phyloP scores from a whole-genome alignment of 2,113 vertebrate genomes.

The Mormyrus lacerda region DNA sequence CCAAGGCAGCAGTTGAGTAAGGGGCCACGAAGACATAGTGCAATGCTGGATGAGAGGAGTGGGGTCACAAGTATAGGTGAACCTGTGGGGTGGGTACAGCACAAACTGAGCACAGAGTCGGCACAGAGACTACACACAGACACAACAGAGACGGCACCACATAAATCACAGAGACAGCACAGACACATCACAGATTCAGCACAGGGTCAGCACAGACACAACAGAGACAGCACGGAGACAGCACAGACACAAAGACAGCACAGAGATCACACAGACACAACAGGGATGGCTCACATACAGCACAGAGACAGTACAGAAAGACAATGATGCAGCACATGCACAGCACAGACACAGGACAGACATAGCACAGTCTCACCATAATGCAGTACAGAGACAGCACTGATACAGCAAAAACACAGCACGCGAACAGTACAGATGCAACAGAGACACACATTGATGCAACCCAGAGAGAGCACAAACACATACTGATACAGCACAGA shows the following conservation, averaged over 20 bases:
- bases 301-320: no score
- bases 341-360: not conserved
- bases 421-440: slow-evolving; percentile 27
- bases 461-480: not conserved
- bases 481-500: not conserved
- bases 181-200: slow-evolving; percentile 35
- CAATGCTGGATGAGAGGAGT: not conserved
- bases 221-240: not conserved
- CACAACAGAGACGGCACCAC: slow-evolving; percentile 17
- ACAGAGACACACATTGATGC: not conserved
- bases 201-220: not conserved
- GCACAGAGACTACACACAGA: not conserved
- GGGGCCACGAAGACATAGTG: not conserved
- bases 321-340: no score
- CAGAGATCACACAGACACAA: not conserved
- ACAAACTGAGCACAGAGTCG: not conserved
- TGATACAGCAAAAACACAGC: not conserved
- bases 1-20: not conserved
- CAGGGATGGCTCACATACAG: not conserved
- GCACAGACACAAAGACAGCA: no score
- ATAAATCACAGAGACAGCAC: not conserved
- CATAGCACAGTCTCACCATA: not conserved
- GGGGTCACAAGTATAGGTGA: not conserved
- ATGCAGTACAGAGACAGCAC: no score
- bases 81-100: not conserved